Base-by-base conservation (phyloP, 2,113 vertebrate species). In the Cryptotis parvus region DNA sequence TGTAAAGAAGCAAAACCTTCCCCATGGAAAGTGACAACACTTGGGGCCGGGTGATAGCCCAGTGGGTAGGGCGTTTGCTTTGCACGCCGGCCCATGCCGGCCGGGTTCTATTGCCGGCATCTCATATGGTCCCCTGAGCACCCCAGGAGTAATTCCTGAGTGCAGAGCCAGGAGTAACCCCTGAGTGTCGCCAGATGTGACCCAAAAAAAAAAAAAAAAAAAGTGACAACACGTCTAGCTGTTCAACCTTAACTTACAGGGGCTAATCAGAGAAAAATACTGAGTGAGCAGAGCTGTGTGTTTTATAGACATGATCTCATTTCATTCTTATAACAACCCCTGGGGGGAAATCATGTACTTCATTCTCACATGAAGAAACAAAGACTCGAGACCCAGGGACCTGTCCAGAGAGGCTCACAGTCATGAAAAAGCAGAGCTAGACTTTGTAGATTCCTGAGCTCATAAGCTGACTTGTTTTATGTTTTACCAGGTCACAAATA, bases 1-100 rank as follows among this genome's bases (percentile, higher is more conserved):
- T 2, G 9, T 39, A 35, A 89, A 91, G n/a, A n/a, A 45, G 16
- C 66, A 80, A 91, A 91, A 85, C n/a, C 39, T 49, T 26, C 82
- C n/a, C 37, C 77, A 11, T 20, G 52, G 61, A 82, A 65, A 90
- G 26, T 31, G 24, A 70, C 41, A 49, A n/a, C n/a, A n/a, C n/a
- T n/a, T n/a, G n/a, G n/a, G n/a, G n/a, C n/a, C n/a, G n/a, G n/a
- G n/a, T n/a, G n/a, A n/a, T n/a, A n/a, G n/a, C n/a, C n/a, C n/a
- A n/a, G n/a, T n/a, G n/a, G n/a, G n/a, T n/a, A n/a, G n/a, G n/a
- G n/a, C n/a, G n/a, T n/a, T n/a, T n/a, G n/a, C n/a, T n/a, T n/a
- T n/a, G n/a, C n/a, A n/a, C n/a, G n/a, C n/a, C n/a, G n/a, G n/a
- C n/a, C n/a, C n/a, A n/a, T n/a, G n/a, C n/a, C n/a, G n/a, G n/a